Conservation (phyloP, 2,888 invertebrate genomes). For the Zygothrica quintamaculata region DNA sequence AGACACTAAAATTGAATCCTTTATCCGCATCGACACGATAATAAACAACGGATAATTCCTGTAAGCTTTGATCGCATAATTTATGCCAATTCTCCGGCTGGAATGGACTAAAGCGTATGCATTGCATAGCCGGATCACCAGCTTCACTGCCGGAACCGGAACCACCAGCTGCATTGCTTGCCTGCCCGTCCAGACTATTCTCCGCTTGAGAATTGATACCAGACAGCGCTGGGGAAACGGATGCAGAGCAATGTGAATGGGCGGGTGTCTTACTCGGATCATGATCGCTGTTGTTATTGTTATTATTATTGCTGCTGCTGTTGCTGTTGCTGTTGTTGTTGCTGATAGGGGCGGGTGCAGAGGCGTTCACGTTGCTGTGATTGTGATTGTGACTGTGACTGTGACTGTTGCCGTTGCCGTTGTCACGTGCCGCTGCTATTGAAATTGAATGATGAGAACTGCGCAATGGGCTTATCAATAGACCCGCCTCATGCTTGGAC, state of each 20-base stretch:
- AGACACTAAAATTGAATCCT: slow-evolving; percentile 98
- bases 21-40: slow-evolving; percentile 99
- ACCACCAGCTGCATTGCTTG: slow-evolving; percentile 57
- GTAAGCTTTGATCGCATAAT: slow-evolving; percentile 93
- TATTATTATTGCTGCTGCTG: too few relatives aligned
- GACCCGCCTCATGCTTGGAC: slow-evolving; percentile 81
- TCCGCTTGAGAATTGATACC: slow-evolving; percentile 78
- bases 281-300: slow-evolving; percentile 44
- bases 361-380: slow-evolving; percentile 2
- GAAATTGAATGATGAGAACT: slow-evolving; percentile 63
- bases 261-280: slow-evolving; percentile 74
- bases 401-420: neutral
- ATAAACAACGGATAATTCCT: slow-evolving; percentile 92
- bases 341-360: slow-evolving; percentile 1
- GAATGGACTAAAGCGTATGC: slow-evolving; percentile 94
- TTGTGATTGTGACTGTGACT: too few relatives aligned
- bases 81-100: slow-evolving; percentile 94
- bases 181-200: slow-evolving; percentile 81
- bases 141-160: slow-evolving; percentile 69
- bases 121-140: slow-evolving; percentile 87
- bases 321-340: slow-evolving; percentile 23
- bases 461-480: slow-evolving; percentile 74
- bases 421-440: slow-evolving; percentile 20
- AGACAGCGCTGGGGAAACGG: slow-evolving; percentile 81
- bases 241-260: slow-evolving; percentile 81